Conservation (phyloP, 1,140 invertebrate species). For the Chelonus insularis region DNA sequence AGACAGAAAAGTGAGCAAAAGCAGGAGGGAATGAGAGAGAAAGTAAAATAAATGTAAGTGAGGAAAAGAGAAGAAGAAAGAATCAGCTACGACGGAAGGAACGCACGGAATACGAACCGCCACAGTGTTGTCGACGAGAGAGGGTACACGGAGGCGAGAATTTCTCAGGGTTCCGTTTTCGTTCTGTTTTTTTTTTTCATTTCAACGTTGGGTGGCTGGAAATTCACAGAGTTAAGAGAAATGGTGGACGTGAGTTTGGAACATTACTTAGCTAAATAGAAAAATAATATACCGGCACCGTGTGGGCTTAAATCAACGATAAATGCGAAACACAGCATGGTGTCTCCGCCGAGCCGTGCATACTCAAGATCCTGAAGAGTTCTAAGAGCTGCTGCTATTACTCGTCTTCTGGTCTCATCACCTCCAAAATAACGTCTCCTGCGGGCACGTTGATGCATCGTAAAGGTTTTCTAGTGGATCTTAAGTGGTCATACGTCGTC, state of each 20-base stretch:
- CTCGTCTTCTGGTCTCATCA: constrained; percentile 17
- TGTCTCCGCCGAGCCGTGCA: constrained; percentile 30
- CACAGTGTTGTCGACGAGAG: constrained; percentile 47
- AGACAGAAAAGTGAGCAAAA: no score
- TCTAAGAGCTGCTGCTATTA: constrained; percentile 34
- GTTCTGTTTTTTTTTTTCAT: constrained; percentile 22
- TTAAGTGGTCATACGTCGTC: background rate
- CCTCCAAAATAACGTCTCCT: background rate
- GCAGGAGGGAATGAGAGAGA: background rate
- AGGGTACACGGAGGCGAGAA: constrained; percentile 43
- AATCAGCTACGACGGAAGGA: constrained; percentile 29
- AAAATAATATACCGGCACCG: constrained; percentile 29
- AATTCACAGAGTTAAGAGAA: constrained; percentile 9
- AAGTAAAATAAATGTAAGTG: background rate
- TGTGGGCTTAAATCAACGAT: constrained; percentile 34
- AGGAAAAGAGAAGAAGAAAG: background rate
- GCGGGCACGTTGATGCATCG: no score
- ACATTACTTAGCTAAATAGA: constrained; percentile 31
- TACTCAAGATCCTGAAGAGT: constrained; percentile 30
- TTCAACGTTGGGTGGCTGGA: constrained; percentile 13
- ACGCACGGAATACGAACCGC: constrained; percentile 43
- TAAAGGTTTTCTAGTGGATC: no score
- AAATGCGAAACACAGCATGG: constrained; percentile 43
- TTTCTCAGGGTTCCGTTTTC: constrained; percentile 20
- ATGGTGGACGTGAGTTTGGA: constrained; percentile 35